Evolutionary conservation across 2,113 vertebrate species (phyloP), one percentile per base, ranked within the genome.

Genomic region (Okapia johnstoni): DNA sequence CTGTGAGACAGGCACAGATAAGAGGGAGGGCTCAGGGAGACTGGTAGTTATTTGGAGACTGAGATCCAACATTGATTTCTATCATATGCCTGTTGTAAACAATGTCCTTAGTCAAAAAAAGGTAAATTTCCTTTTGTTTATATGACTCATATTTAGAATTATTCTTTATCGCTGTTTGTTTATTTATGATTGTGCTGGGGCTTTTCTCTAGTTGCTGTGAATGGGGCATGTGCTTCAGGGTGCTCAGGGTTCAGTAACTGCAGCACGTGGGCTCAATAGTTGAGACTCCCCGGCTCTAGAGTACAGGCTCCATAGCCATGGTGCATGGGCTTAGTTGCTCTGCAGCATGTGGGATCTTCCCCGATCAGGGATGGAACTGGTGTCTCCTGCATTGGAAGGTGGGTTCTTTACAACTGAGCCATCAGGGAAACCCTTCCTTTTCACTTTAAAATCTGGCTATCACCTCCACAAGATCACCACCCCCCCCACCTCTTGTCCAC

Each of bases 221-320:
- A 26, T 26, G 70, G 70, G 23, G 70, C 21, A 14, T 43, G 36
- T 0, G 12, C 36, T 14, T 43, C 36, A 8, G 70, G 70, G 70
- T 76, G 70, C 70, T 76, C 23, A 76, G 70, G 23, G 36, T 14
- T 76, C 1, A 0, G 36, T 43, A 76, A 26, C 36, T 26, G 70
- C 0, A 1, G 36, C 70, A 7, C 0, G 1, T 0, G 0, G 23
- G 70, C 70, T 76, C 36, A 43, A 21, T 26, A 26, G 36, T 76
- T 76, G 70, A 25, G 36, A 76, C 23, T 76, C 36, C 21, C 1
- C 2, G 21, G 70, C 40, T 14, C 70, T 43, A 73, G 36, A 73
- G 21, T 6, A 13, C 36, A 43, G 36, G 36, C 63, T 70, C 9
- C 9, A 2, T 6, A 26, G 40, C 23, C 14, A 23, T 26, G 36